Evolutionary conservation across 2,113 vertebrate species (phyloP), one percentile per base, ranked within the genome.

Genomic region (Hyla sarda): DNA sequence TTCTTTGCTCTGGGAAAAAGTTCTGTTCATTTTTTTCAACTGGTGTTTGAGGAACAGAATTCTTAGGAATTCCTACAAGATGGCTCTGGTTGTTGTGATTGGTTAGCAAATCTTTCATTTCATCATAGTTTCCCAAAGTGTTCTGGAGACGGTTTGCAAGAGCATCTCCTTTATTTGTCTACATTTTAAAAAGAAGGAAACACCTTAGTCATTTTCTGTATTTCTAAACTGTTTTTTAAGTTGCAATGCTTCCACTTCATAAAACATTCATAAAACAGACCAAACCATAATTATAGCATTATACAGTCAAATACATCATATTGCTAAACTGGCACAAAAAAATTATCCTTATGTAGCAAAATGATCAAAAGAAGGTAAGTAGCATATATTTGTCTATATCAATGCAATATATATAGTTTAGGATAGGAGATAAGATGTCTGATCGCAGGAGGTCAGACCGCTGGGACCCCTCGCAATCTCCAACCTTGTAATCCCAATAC

Each of bases 21-120:
- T 87, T 94, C 77, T 93, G 89, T 30, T 96, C 95, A n/a, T 90
- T 92, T 92, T 97, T 94, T 91, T 95, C 92, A 92, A 94, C 91
- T 32, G 84, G 84, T 0, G 96, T 93, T 91, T 97, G 97, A 21
- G 96, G 92, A 87, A 95, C 93, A 88, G 95, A 94, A 95, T 94
- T 96, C 92, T 98, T 98, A 90, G 97, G 97, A 89, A 99, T 98
- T 88, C 97, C 98, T 89, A 99, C 97, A 88, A 99, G 93, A 89
- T 99, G 98, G 89, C 97, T 98, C 93, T 99, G 97, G 92, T 97
- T 99, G 82, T 97, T 97, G 88, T 98, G 97, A 92, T 95, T 97
- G 87, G 96, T 97, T 91, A 98, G 89, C 82, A 98, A 93, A 90
- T 98, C 97, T 89, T 98, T 98, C 97, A 98, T 97, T 91, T 98